phyloP scores from a whole-genome alignment of 1,140 invertebrate genomes.

The Cotesia glomerata region DNA sequence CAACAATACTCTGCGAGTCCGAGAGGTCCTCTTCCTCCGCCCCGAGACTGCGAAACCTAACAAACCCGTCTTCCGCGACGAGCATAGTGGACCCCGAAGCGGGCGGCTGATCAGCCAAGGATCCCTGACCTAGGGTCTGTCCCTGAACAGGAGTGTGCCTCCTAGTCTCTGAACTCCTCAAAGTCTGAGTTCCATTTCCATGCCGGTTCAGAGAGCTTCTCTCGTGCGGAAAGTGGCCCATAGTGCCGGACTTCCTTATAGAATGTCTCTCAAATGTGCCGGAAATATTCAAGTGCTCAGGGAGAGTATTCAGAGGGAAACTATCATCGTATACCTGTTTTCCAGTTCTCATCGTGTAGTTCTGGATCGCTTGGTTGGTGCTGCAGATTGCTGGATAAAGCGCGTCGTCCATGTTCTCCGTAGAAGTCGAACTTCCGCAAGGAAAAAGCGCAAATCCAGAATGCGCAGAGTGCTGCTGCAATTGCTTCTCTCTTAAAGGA shows the following conservation, averaged over 20 bases:
- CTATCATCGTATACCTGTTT: conserved; percentile 78
- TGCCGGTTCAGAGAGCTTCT: conserved; percentile 61
- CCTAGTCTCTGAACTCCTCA: conserved; percentile 46
- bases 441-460: conserved; percentile 78
- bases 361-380: conserved; percentile 83
- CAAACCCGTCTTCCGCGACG: conserved; percentile 84
- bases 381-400: conserved; percentile 83
- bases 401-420: conserved; percentile 69
- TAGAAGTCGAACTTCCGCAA: conserved; percentile 77
- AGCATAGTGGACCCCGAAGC: conserved; percentile 70
- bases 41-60: conserved; percentile 76
- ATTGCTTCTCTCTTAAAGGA: conserved; percentile 62
- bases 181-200: conserved; percentile 52
- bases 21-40: conserved; percentile 59
- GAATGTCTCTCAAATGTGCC: conserved; percentile 63
- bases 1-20: conserved; percentile 54
- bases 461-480: conserved; percentile 60
- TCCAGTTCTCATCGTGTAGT: conserved; percentile 78
- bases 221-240: conserved; percentile 59
- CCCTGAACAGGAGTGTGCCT: conserved; percentile 49
- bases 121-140: conserved; percentile 42
- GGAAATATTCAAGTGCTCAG: conserved; percentile 63
- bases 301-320: conserved; percentile 66
- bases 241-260: conserved; percentile 62
- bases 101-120: conserved; percentile 48